These are phyloP conservation scores for Loxodonta africana DNA, from an alignment of 2,113 vertebrate genomes.

Conservation along the genomic window DNA sequence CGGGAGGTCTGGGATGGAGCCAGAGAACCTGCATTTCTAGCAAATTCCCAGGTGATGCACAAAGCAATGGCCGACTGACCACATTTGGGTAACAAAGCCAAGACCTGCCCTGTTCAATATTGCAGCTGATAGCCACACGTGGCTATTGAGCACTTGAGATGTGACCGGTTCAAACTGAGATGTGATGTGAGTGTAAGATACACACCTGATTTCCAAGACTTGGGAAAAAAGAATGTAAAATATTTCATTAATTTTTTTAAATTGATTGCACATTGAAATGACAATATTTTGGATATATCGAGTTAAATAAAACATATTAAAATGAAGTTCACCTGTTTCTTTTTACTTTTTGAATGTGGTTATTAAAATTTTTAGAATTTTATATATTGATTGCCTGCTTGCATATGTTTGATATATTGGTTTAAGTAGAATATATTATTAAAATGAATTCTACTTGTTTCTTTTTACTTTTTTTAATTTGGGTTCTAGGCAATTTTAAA, in stretches of 20 bases:
- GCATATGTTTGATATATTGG: background rate
- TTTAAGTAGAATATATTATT: slow-evolving; percentile 27
- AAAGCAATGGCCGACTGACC: accelerated
- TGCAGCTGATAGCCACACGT: accelerated
- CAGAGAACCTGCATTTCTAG: background rate
- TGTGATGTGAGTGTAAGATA: background rate
- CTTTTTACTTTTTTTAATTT: background rate
- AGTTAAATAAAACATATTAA: background rate
- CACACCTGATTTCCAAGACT: accelerated
- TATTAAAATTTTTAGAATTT: background rate
- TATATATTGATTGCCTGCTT: background rate
- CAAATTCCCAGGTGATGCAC: background rate
- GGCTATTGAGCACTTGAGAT: background rate
- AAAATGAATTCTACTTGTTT: background rate
- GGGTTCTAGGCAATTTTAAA: background rate
- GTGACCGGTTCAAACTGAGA: accelerated
- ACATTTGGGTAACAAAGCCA: background rate
- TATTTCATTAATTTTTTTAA: background rate
- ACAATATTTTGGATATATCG: background rate
- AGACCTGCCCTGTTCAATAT: too few relatives aligned
- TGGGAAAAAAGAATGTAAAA: background rate
- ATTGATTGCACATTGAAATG: background rate
- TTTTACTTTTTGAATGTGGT: background rate
- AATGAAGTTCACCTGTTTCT: background rate
- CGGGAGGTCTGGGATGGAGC: background rate